These are phyloP conservation scores for Microplitis manilae DNA, from an alignment of 2,888 invertebrate genomes.

Conservation along the genomic window DNA sequence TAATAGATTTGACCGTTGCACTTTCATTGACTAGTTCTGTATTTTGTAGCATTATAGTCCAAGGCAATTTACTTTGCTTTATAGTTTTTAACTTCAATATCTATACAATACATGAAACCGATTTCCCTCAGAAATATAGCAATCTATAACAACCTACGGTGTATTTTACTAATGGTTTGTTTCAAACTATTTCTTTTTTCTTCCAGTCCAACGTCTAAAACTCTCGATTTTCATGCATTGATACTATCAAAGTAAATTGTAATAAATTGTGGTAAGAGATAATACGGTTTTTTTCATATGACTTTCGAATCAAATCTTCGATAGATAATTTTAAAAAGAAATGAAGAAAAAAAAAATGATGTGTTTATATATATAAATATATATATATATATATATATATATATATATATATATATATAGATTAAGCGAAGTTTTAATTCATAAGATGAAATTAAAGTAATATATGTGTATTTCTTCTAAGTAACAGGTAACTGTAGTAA, in stretches of 20 bases:
- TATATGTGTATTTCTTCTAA: constrained; percentile 51
- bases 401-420: not conserved
- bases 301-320: not conserved
- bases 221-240: not conserved
- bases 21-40: constrained; percentile 72
- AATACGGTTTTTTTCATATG: not conserved
- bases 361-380: too few species aligned
- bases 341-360: not conserved
- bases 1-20: constrained; percentile 69
- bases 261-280: not conserved
- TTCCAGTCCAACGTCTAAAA: not conserved
- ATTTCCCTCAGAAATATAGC: not conserved
- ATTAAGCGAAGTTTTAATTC: not conserved
- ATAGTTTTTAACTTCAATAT: constrained; percentile 19
- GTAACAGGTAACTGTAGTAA: constrained; percentile 61
- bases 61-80: constrained; percentile 27
- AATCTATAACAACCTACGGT: not conserved
- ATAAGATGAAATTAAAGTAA: constrained; percentile 39
- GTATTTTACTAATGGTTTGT: not conserved
- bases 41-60: constrained; percentile 55
- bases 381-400: too few species aligned
- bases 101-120: not conserved
- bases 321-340: not conserved
- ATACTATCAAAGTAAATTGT: not conserved
- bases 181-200: not conserved